These are phyloP conservation scores for Akabosia matsudoensis DNA, from an alignment of 1,140 invertebrate species.

Conservation along the genomic window DNA sequence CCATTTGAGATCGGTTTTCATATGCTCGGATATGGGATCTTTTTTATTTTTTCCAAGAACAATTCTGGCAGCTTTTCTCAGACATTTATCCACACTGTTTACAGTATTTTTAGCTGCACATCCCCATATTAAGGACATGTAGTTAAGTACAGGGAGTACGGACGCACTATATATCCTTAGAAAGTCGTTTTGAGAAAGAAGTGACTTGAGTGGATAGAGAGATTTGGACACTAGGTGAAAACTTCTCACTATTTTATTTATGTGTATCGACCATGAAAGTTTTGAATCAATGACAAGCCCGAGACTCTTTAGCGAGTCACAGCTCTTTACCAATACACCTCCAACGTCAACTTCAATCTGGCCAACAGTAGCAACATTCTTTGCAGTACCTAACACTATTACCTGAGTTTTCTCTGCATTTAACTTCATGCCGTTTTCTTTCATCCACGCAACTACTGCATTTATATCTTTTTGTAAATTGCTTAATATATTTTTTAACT, in stretches of 20 bases:
- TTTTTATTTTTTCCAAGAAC: not conserved
- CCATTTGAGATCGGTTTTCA: too few relatives aligned
- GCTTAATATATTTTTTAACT: not conserved
- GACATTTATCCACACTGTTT: not conserved
- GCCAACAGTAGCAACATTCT: not conserved
- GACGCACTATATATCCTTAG: not conserved
- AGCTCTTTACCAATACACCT: not conserved
- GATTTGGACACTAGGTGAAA: not conserved
- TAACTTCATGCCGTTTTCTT: constrained; percentile 14
- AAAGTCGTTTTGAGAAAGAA: not conserved
- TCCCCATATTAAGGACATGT: constrained; percentile 3
- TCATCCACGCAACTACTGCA: not conserved
- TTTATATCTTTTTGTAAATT: not conserved
- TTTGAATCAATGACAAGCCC: not conserved
- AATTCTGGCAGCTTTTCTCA: not conserved
- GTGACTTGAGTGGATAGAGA: not conserved
- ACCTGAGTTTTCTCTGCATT: not conserved
- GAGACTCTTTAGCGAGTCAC: not conserved
- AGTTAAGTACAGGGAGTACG: not conserved
- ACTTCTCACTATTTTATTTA: not conserved
- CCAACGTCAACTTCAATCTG: not conserved
- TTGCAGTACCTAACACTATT: not conserved
- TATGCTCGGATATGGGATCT: not conserved
- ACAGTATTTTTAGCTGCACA: not conserved
- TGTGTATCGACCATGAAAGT: not conserved